These are phyloP conservation scores for Ariopsis seemanni DNA, from an alignment of 2,113 vertebrate genomes.

Conservation along the genomic window DNA sequence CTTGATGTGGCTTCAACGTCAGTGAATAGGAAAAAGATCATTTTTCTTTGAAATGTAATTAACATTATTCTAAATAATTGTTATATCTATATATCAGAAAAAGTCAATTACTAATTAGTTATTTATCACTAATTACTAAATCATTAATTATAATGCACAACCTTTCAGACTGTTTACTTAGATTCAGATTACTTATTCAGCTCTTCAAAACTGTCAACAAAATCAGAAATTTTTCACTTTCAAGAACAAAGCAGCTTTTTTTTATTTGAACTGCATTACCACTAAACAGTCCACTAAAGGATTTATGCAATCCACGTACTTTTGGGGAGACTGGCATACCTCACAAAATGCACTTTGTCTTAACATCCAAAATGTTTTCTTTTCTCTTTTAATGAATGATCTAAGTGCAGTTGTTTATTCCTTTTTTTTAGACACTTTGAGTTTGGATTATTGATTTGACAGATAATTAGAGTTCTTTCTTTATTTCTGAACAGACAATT, in stretches of 20 bases:
- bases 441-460: background rate
- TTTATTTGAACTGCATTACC: background rate
- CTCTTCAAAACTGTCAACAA: background rate
- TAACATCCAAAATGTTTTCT: background rate
- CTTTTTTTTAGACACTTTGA: background rate
- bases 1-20: background rate
- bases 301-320: background rate
- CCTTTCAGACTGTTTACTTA: background rate
- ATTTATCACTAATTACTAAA: background rate
- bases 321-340: background rate
- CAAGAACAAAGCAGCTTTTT: background rate
- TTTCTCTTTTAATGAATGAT: slow-evolving; percentile 16
- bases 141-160: background rate
- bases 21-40: background rate
- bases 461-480: background rate
- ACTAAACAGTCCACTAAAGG: background rate
- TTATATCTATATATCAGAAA: background rate
- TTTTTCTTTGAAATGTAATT: background rate
- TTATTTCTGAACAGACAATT: background rate
- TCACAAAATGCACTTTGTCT: background rate
- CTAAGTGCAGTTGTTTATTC: background rate
- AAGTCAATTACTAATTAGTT: background rate
- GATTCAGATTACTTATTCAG: background rate
- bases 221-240: background rate
- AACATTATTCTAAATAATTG: background rate